Base-by-base conservation (phyloP, 37 sponge, comb jelly and placozoan species). In the Cladorhizidae sp. region DNA sequence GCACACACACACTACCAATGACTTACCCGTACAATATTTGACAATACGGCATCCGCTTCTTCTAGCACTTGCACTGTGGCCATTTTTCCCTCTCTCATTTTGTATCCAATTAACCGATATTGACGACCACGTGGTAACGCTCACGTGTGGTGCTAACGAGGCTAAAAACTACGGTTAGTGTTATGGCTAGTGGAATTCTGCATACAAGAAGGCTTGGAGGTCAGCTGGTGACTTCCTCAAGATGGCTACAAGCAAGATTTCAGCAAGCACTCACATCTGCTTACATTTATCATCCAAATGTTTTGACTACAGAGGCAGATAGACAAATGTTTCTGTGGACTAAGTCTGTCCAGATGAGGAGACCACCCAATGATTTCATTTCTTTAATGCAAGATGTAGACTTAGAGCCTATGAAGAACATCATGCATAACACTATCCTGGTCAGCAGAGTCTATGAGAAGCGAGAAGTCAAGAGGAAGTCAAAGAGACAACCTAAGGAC, bases 231-330 rank as follows among this genome's bases (percentile, higher is more conserved):
- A 54, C 21, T 28, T 23, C 72, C 0, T 43, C 45, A 1, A 43
- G 29, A 41, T 42, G 64, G 31, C 42, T 77, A 43, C 78, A 77
- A 29, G 42, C 38, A 3, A 51, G 77, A 1, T 38, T 51, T 39
- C 58, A 54, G 22, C 54, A 51, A 15, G 29, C 68, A 18, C 79
- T 79, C 22, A 49, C 62, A 12, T 23, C 43, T 21, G 76, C 78
- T 6, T 88, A 78, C 33, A 73, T 83, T 15, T 83, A 45, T 49
- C 85, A 84, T 42, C 80, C 85, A 6, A 69, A 83, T 35, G 37
- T 52, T n/a, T 40, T 74, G 36, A 89, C 89, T 2, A 31, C 73
- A 26, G 85, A 89, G 45, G 85, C 85, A 73, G 85, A 89, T 36
- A 57, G 65, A 2, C 89, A 89, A 38, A 55, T 72, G 58, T 74